phyloP scores from a whole-genome alignment of 2,113 vertebrate genomes.

The Pontoporia blainvillei region DNA sequence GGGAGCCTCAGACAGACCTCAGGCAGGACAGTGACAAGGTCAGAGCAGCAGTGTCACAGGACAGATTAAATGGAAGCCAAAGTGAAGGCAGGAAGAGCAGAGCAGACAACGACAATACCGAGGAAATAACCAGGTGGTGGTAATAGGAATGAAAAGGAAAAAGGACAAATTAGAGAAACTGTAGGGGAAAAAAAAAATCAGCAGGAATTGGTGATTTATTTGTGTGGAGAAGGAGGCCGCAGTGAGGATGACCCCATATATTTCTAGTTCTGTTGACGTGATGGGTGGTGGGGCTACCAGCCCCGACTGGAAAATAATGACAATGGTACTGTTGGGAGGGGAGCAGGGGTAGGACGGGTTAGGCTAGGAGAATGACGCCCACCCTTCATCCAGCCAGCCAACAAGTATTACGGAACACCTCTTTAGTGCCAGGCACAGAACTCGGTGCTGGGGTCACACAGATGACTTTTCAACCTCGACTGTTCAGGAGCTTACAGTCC shows the following conservation, averaged over 20 bases:
- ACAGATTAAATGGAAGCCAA: neutral
- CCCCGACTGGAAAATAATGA: neutral
- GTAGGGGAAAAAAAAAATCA: neutral
- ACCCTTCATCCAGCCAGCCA: neutral
- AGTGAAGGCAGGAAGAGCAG: neutral
- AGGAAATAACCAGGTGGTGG: neutral
- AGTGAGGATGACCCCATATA: accelerated
- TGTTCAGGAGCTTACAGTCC: neutral
- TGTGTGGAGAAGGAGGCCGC: neutral
- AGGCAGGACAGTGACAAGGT: neutral
- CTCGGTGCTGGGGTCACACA: neutral
- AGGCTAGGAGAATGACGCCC: neutral
- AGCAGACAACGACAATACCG: neutral
- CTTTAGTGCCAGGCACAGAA: neutral
- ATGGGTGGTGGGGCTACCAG: neutral
- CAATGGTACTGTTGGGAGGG: neutral
- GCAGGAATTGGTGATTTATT: neutral
- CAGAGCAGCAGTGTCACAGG: neutral
- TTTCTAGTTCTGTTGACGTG: neutral
- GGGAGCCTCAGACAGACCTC: neutral
- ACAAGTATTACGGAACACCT: neutral
- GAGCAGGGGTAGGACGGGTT: neutral
- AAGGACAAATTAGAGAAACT: neutral
- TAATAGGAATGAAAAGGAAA: neutral
- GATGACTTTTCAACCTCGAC: neutral